A percentile compares a stretch with the other conserved stretches of the same genome.
These are phyloP conservation scores for Campaea margaritaria DNA, from an alignment of 2,888 invertebrate species.

Conservation along the genomic window DNA sequence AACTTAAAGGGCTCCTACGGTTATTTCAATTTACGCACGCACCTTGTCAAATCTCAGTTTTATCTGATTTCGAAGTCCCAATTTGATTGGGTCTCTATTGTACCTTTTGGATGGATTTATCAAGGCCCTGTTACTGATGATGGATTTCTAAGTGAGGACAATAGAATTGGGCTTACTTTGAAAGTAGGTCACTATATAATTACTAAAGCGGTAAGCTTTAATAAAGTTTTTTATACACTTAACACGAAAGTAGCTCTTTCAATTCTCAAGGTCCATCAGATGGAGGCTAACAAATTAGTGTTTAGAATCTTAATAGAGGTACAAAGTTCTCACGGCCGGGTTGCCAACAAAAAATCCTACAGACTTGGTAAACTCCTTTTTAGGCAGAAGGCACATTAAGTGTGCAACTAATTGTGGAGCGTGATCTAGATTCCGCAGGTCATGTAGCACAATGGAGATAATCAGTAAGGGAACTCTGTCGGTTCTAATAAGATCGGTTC, in stretches of 20 bases:
- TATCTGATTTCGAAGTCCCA: too few species aligned
- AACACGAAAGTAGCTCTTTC: slow-evolving; percentile 23
- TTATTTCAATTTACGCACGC: not conserved
- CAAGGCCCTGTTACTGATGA: not conserved
- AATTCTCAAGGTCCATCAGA: slow-evolving; percentile 35
- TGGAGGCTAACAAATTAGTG: slow-evolving; percentile 38
- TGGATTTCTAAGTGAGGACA: not conserved
- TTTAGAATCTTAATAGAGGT: slow-evolving; percentile 37
- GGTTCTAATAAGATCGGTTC: not conserved
- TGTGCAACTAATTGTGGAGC: slow-evolving; percentile 50
- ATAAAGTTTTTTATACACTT: slow-evolving; percentile 10
- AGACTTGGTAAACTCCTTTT: slow-evolving; percentile 57
- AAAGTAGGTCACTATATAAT: slow-evolving; percentile 12
- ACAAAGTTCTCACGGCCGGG: slow-evolving; percentile 43
- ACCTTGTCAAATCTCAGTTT: not conserved
- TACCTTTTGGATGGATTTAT: too few species aligned
- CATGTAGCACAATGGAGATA: slow-evolving; percentile 22
- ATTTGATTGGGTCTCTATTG: too few species aligned
- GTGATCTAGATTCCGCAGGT: slow-evolving; percentile 43
- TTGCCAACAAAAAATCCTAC: slow-evolving; percentile 42
- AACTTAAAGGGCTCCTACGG: slow-evolving; percentile 8
- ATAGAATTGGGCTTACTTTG: not conserved
- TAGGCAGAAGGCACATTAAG: slow-evolving; percentile 55
- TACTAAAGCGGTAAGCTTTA: not conserved
- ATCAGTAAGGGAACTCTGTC: slow-evolving; percentile 24